These are phyloP conservation scores for mouse (Mus musculus) DNA, from an alignment of 2,113 vertebrate genomes.

Conservation along the genomic window DNA sequence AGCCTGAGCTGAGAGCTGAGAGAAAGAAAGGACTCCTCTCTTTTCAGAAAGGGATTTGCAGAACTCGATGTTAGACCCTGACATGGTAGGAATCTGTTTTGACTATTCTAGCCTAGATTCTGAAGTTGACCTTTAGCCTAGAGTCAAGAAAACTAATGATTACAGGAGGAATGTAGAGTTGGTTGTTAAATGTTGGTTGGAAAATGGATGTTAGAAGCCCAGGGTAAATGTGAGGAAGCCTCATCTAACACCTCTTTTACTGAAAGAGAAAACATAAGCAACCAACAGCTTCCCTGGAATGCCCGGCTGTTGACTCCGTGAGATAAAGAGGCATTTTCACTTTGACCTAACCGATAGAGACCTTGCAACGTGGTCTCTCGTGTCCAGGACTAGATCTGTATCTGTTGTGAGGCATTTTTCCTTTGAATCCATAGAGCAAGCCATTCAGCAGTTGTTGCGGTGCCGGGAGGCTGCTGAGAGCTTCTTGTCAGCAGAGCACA, in stretches of 20 bases:
- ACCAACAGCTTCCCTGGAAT: neutral
- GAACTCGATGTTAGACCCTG: neutral
- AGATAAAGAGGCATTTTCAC: neutral
- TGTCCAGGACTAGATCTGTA: conserved; percentile 30
- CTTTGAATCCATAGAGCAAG: conserved; percentile 84
- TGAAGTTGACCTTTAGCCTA: conserved; percentile 48
- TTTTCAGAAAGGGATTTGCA: neutral
- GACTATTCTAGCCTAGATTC: neutral
- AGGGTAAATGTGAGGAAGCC: neutral
- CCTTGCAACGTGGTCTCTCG: neutral
- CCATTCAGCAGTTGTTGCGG: conserved; percentile 85
- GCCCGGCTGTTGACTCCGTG: neutral
- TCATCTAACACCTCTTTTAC: neutral
- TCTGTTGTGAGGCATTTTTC: neutral
- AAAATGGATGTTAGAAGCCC: neutral
- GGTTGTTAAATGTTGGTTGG: too few relatives aligned
- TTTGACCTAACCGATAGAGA: neutral
- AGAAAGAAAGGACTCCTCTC: neutral
- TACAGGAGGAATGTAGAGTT: neutral
- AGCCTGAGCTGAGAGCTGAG: neutral
- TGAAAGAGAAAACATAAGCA: conserved; percentile 16
- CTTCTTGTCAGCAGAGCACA: conserved; percentile 90
- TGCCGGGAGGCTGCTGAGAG: conserved; percentile 82
- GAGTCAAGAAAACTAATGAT: conserved; percentile 35
- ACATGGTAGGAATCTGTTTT: neutral